Conservation (phyloP, 1,140 invertebrate species). For the Sarcophaga bullata region DNA sequence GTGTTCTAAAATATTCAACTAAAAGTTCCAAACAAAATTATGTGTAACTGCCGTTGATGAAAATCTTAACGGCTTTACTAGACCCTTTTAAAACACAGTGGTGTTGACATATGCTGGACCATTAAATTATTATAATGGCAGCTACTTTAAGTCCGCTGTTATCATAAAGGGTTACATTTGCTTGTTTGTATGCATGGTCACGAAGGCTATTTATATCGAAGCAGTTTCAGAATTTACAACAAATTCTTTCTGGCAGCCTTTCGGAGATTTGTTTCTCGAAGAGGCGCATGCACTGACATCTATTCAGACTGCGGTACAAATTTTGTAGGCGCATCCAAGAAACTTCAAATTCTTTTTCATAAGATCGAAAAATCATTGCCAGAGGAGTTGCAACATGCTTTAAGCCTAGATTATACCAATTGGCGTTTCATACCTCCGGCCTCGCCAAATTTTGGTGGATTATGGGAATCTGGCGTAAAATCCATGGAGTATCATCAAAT, state of each 20-base stretch:
- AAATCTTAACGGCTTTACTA: background rate
- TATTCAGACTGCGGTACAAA: conserved; percentile 57
- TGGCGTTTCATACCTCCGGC: conserved; percentile 31
- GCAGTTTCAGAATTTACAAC: background rate
- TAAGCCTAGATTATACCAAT: background rate
- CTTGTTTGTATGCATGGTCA: conserved; percentile 24
- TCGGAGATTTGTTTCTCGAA: conserved; percentile 51
- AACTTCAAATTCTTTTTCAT: background rate
- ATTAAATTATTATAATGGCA: background rate
- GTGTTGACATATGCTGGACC: conserved; percentile 23
- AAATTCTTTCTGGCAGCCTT: conserved; percentile 51
- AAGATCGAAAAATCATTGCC: background rate
- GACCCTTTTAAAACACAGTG: background rate
- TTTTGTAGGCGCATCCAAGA: conserved; percentile 50
- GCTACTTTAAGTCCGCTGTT: conserved; percentile 39
- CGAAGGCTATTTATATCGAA: conserved; percentile 36
- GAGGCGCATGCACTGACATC: conserved; percentile 43
- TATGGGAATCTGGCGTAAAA: conserved; percentile 31
- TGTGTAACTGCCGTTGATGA: background rate
- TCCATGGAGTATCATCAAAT: conserved; percentile 19
- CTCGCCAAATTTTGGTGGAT: too few species aligned
- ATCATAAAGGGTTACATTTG: background rate
- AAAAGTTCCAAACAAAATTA: background rate
- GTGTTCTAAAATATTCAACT: background rate
- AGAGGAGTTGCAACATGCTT: background rate